Percentiles rank a stretch among this genome's conserved stretches.
phyloP scores from a whole-genome alignment of 2,113 vertebrate species.

The Sapayoa aenigma region DNA sequence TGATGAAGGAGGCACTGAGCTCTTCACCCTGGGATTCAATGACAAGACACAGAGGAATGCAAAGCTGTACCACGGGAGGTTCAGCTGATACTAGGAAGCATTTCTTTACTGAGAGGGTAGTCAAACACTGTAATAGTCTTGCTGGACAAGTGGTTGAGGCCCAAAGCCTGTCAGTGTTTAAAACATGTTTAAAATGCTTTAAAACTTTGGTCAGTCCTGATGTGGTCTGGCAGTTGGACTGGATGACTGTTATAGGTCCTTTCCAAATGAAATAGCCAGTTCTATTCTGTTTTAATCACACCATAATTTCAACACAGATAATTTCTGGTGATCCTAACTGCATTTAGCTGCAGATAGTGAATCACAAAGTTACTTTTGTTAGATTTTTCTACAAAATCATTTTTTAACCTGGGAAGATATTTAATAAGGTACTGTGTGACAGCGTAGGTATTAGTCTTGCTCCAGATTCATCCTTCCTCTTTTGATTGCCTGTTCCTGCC shows the following conservation, averaged over 20 bases:
- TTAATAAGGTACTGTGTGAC: not conserved
- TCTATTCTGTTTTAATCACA: not conserved
- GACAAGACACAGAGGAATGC: not conserved
- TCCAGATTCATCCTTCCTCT: not conserved
- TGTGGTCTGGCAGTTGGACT: not conserved
- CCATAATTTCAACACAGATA: not conserved
- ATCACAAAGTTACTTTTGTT: not conserved
- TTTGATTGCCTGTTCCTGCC: not conserved
- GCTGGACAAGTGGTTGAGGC: not conserved
- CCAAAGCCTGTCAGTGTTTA: not conserved
- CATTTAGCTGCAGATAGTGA: not conserved
- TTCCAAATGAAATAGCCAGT: not conserved
- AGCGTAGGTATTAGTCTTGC: not conserved
- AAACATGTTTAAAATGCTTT: not conserved
- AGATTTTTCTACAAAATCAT: not conserved
- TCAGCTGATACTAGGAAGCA: not conserved
- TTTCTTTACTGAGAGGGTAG: not conserved
- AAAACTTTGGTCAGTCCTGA: not conserved
- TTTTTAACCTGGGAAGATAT: not conserved
- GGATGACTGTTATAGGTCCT: not conserved
- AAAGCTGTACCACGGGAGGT: not conserved
- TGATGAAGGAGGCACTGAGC: not conserved
- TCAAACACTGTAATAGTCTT: not conserved
- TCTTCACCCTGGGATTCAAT: not conserved
- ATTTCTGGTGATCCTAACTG: not conserved